phyloP scores from a whole-genome alignment of 2,888 invertebrate species.

The Dioctria rufipes region DNA sequence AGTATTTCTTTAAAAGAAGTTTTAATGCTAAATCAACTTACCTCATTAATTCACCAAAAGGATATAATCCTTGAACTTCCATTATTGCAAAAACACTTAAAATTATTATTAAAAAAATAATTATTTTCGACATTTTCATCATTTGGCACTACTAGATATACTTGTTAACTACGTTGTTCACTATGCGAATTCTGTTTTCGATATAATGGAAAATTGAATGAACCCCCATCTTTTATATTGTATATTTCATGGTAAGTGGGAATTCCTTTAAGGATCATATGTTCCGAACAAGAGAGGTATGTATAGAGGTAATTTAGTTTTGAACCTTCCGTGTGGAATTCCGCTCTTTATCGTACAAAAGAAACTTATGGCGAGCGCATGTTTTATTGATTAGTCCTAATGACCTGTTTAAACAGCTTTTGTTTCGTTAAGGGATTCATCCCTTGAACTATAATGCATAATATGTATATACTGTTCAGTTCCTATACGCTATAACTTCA shows the following conservation, averaged over 20 bases:
- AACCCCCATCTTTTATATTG: background rate
- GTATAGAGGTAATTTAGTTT: background rate
- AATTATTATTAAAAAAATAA: slow-evolving; percentile 3
- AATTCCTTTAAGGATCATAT: slow-evolving; percentile 1
- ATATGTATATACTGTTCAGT: too few species aligned
- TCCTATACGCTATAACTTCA: background rate
- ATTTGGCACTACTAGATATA: background rate
- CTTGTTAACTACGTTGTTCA: background rate
- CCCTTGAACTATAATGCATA: slow-evolving; percentile 2
- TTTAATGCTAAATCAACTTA: background rate
- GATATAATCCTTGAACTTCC: slow-evolving; percentile 6
- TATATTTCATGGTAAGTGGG: slow-evolving; percentile 6
- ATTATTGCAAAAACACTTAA: background rate
- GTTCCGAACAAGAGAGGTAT: background rate
- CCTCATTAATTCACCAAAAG: background rate
- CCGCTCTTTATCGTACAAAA: slow-evolving; percentile 22
- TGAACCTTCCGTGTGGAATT: slow-evolving; percentile 29
- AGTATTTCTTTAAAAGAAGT: background rate
- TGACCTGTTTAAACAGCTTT: slow-evolving; percentile 43
- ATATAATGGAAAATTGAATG: slow-evolving; percentile 13
- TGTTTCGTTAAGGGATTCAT: slow-evolving; percentile 26
- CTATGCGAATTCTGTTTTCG: slow-evolving; percentile 24
- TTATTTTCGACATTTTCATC: background rate
- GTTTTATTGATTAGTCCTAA: slow-evolving; percentile 48
- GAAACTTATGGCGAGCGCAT: slow-evolving; percentile 32